Conservation (phyloP, 2,797 vertebrate species). For the Lutjanus argentimaculatus region DNA sequence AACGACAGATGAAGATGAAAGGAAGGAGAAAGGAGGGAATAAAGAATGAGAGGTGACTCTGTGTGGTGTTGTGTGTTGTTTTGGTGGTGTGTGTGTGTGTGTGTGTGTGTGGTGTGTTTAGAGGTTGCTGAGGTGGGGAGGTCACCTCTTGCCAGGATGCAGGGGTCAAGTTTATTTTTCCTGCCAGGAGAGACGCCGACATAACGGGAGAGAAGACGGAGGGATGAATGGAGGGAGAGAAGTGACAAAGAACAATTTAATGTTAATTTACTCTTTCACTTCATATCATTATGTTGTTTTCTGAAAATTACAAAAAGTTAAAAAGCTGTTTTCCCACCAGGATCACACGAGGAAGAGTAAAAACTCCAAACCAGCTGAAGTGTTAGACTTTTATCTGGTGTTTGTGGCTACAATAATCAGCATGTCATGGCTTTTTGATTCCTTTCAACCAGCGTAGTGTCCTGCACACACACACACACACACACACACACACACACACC, state of each 20-base stretch:
- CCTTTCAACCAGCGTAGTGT: not conserved
- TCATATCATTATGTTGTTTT: too few species aligned
- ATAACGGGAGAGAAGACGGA: slow-evolving; percentile 27
- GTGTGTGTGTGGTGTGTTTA: slow-evolving; percentile 28
- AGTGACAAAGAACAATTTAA: too few species aligned
- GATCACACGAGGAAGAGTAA: too few species aligned
- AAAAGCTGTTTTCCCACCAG: too few species aligned
- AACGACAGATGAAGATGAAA: too few species aligned
- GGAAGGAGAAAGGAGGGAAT: too few species aligned
- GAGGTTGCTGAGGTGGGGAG: slow-evolving; percentile 51
- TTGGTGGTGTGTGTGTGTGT: not conserved
- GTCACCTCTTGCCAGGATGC: slow-evolving; percentile 73
- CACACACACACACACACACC: slow-evolving; percentile 1
- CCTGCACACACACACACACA: not conserved
- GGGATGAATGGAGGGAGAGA: too few species aligned
- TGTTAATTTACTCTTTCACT: too few species aligned
- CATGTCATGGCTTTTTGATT: not conserved
- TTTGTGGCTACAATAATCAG: not conserved
- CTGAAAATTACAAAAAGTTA: too few species aligned
- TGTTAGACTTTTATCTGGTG: not conserved
- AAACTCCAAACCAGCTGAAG: too few species aligned
- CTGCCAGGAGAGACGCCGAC: slow-evolving; percentile 52
- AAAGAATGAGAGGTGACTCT: too few species aligned
- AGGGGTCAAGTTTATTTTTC: slow-evolving; percentile 87
- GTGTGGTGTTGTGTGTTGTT: too few species aligned